These are phyloP conservation scores for Octodonta nipae DNA, from an alignment of 2,888 invertebrate species.

Conservation along the genomic window DNA sequence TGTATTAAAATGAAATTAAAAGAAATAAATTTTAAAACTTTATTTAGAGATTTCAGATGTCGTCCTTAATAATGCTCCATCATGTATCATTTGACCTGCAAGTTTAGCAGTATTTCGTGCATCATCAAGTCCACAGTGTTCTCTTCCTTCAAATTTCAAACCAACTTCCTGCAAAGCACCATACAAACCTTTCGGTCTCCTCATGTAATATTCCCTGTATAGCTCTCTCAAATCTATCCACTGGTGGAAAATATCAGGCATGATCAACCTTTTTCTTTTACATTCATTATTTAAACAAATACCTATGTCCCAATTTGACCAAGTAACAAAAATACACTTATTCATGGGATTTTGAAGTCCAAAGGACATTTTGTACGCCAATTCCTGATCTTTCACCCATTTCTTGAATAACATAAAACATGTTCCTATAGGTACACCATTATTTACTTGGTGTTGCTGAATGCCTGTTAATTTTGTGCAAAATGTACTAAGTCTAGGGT, in stretches of 20 bases:
- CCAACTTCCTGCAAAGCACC: conserved; percentile 46
- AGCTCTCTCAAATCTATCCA: conserved; percentile 48
- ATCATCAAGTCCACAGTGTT: conserved; percentile 49
- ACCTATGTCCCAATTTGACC: conserved; percentile 52
- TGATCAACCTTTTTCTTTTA: conserved; percentile 41
- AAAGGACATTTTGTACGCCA: conserved; percentile 33
- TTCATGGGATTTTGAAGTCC: conserved; percentile 25
- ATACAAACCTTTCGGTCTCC: conserved; percentile 39
- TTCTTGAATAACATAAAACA: conserved; percentile 41
- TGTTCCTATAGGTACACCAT: conserved; percentile 38
- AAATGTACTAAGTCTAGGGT: conserved; percentile 43
- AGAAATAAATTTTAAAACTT: background rate
- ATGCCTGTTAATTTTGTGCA: conserved; percentile 45
- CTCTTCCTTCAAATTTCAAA: conserved; percentile 43
- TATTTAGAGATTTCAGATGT: background rate
- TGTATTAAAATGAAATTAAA: background rate
- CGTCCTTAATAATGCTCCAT: conserved; percentile 35
- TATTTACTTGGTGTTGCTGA: conserved; percentile 41
- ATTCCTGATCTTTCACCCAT: conserved; percentile 41
- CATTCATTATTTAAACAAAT: conserved; percentile 46
- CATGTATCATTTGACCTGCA: conserved; percentile 42
- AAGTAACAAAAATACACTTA: conserved; percentile 42
- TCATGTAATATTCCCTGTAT: conserved; percentile 41
- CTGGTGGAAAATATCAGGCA: conserved; percentile 39
- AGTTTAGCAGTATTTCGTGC: conserved; percentile 47